Conservation (phyloP, 2,888 invertebrate species). For the Ennomos erosarius region DNA sequence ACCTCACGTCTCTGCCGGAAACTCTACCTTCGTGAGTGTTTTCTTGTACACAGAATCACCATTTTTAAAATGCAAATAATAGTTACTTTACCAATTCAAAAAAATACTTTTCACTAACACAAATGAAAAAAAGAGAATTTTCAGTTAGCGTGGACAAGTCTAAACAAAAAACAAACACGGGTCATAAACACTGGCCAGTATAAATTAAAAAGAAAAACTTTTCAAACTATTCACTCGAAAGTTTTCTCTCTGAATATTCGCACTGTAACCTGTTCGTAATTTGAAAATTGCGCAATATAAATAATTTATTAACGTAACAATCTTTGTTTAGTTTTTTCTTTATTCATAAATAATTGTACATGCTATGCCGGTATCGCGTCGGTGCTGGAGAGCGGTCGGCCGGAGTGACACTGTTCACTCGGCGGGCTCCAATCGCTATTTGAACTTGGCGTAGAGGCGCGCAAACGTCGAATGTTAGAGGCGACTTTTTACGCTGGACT, state of each 20-base stretch:
- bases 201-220: constrained; percentile 8
- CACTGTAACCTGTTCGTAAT: constrained; percentile 7
- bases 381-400: constrained; percentile 29
- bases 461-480: constrained; percentile 45
- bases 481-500: constrained; percentile 16
- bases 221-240: constrained; percentile 9
- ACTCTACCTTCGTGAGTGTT: constrained; percentile 14
- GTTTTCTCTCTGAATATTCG: constrained; percentile 16
- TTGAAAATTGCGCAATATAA: constrained; percentile 3
- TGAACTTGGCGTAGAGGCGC: constrained; percentile 46
- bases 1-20: constrained; percentile 14
- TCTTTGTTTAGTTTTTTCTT: constrained; percentile 8
- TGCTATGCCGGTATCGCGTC: constrained; percentile 13
- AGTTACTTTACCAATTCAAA: constrained; percentile 6
- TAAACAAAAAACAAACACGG: too few relatives aligned
- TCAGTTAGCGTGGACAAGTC: too few relatives aligned
- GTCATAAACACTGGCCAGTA: not conserved
- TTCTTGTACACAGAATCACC: constrained; percentile 11
- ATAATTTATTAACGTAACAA: not conserved
- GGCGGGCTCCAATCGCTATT: constrained; percentile 52
- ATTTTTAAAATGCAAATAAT: constrained; percentile 6
- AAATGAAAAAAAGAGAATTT: not conserved
- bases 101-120: constrained; percentile 11
- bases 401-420: constrained; percentile 53
- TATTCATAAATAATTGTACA: constrained; percentile 3